These are phyloP conservation scores for Orthosia gracilis DNA, from an alignment of 2,888 invertebrate genomes.

Conservation along the genomic window DNA sequence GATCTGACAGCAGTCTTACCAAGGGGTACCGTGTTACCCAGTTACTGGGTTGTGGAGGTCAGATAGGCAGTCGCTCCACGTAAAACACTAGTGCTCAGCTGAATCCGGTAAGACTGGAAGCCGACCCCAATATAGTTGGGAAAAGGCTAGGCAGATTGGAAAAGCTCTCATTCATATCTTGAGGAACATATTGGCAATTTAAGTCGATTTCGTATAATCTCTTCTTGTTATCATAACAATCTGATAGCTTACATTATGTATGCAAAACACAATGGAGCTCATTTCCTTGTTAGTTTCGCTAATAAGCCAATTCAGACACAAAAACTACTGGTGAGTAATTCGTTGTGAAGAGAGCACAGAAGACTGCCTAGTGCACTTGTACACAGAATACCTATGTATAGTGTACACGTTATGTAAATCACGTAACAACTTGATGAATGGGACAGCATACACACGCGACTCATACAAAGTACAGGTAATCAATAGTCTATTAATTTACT, in stretches of 20 bases:
- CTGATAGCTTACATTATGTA: conserved; percentile 77
- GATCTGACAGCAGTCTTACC: too few species aligned
- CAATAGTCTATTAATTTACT: conserved; percentile 43
- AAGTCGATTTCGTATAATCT: conserved; percentile 64
- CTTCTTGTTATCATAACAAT: conserved; percentile 78
- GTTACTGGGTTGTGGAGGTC: too few species aligned
- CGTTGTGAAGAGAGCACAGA: conserved; percentile 64
- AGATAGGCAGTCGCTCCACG: too few species aligned
- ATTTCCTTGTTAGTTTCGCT: conserved; percentile 81
- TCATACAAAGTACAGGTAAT: conserved; percentile 53
- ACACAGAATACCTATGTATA: conserved; percentile 43
- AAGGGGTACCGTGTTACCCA: too few species aligned
- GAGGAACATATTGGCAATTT: too few species aligned
- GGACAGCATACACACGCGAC: conserved; percentile 35
- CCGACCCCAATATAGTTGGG: too few species aligned
- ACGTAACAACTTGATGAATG: conserved; percentile 68
- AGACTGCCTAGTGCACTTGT: conserved; percentile 47
- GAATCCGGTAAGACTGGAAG: too few species aligned
- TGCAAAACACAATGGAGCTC: conserved; percentile 79
- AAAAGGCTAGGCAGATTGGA: too few species aligned
- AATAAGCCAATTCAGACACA: conserved; percentile 76
- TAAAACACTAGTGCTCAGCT: too few species aligned
- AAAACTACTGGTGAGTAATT: conserved; percentile 71
- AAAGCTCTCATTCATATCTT: too few species aligned
- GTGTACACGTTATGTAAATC: conserved; percentile 54